Percentiles rank a stretch among this genome's conserved stretches.
Conservation (phyloP, 2,113 vertebrate genomes). For the Otus sunia region DNA sequence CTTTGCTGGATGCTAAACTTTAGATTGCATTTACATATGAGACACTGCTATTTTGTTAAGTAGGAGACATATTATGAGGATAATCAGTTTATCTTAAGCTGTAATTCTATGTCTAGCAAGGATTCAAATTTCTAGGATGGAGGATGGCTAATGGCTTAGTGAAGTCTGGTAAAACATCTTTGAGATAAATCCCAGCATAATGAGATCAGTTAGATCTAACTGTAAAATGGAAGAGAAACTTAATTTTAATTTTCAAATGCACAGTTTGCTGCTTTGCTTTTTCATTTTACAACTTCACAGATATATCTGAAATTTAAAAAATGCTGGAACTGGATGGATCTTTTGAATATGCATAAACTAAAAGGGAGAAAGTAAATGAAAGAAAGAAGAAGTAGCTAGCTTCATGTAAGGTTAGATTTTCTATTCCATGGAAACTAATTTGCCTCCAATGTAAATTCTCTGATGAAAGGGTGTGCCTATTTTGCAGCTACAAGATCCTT, state of each 20-base stretch:
- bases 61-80: conserved; percentile 33
- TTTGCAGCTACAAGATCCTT: neutral
- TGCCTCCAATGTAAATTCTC: neutral
- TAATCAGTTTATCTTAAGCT: conserved; percentile 65
- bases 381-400: neutral
- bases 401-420: neutral
- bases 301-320: neutral
- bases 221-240: conserved; percentile 40
- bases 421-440: neutral
- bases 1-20: conserved; percentile 6
- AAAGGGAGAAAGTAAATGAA: neutral
- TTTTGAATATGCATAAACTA: conserved; percentile 21
- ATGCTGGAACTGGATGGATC: neutral
- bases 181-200: conserved; percentile 57
- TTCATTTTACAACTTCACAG: conserved; percentile 6
- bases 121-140: conserved; percentile 64
- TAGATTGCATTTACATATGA: conserved; percentile 55
- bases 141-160: conserved; percentile 31
- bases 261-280: conserved; percentile 8
- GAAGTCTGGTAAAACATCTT: conserved; percentile 51
- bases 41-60: conserved; percentile 51
- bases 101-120: conserved; percentile 58
- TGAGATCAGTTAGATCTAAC: conserved; percentile 49
- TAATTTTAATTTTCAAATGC: conserved; percentile 42
- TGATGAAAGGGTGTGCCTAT: neutral